These are phyloP conservation scores for Spea hammondii DNA, from an alignment of 2,797 vertebrate genomes.

Conservation along the genomic window DNA sequence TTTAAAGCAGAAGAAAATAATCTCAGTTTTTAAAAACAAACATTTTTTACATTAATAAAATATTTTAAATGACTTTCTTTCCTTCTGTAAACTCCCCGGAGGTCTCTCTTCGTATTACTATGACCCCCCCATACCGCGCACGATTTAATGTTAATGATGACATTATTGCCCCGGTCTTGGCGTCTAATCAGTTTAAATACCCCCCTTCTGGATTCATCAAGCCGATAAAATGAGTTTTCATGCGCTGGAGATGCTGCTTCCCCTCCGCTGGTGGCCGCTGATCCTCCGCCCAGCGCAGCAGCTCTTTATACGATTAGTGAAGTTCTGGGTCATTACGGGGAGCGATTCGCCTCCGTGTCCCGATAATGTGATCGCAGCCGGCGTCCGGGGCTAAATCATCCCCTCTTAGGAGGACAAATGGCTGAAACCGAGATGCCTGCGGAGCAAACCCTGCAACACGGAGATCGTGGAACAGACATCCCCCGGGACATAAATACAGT, in stretches of 20 bases:
- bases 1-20: too few species aligned
- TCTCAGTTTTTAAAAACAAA: too few species aligned
- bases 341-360: constrained; percentile 60
- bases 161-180: constrained; percentile 42
- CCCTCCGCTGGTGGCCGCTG: constrained; percentile 56
- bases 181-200: constrained; percentile 62
- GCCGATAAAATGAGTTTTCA: constrained; percentile 62
- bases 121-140: neutral
- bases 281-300: constrained; percentile 61
- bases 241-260: constrained; percentile 52
- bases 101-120: neutral
- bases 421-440: neutral
- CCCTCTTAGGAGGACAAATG: constrained; percentile 9
- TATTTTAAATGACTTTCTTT: too few species aligned
- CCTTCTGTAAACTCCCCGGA: too few species aligned
- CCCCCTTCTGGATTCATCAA: constrained; percentile 59
- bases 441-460: neutral
- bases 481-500: too few species aligned
- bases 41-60: too few species aligned
- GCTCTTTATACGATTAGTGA: constrained; percentile 62
- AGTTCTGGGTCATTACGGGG: constrained; percentile 57
- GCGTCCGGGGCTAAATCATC: constrained; percentile 12
- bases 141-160: constrained; percentile 29
- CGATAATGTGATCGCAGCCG: constrained; percentile 49
- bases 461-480: neutral